These are phyloP conservation scores for Drosophila bunnanda DNA, from an alignment of 2,888 invertebrate genomes.

Conservation along the genomic window DNA sequence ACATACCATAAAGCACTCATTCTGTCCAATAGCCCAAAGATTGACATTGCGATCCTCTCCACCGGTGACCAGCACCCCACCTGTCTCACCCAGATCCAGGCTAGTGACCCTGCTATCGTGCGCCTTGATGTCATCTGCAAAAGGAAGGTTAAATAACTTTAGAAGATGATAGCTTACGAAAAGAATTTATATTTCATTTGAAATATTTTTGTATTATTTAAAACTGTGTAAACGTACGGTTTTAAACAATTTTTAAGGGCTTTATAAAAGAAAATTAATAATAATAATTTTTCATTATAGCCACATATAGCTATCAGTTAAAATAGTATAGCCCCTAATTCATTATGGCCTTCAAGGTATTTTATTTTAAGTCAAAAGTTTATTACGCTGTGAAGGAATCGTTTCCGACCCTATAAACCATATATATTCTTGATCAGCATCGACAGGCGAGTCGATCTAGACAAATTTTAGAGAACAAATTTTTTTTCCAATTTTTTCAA, in stretches of 20 bases:
- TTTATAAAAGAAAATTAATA: not conserved
- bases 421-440: too few relatives aligned
- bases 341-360: too few relatives aligned
- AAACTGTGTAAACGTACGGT: too few relatives aligned
- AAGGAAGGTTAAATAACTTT: not conserved
- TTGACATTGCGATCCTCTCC: conserved; percentile 99
- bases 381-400: too few relatives aligned
- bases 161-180: not conserved
- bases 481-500: too few relatives aligned
- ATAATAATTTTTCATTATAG: not conserved
- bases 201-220: too few relatives aligned
- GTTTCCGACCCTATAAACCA: too few relatives aligned
- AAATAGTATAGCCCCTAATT: not conserved
- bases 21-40: conserved; percentile 97
- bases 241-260: not conserved
- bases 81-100: conserved; percentile 84
- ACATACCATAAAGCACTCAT: conserved; percentile 96
- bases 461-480: too few relatives aligned
- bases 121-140: conserved; percentile 84
- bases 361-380: too few relatives aligned
- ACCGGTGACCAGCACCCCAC: conserved; percentile 87
- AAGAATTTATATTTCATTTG: not conserved
- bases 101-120: conserved; percentile 84
- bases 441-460: too few relatives aligned
- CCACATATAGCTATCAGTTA: not conserved